Evolutionary conservation across 2,113 vertebrate genomes (phyloP).

Genomic region (Chunga burmeisteri): DNA sequence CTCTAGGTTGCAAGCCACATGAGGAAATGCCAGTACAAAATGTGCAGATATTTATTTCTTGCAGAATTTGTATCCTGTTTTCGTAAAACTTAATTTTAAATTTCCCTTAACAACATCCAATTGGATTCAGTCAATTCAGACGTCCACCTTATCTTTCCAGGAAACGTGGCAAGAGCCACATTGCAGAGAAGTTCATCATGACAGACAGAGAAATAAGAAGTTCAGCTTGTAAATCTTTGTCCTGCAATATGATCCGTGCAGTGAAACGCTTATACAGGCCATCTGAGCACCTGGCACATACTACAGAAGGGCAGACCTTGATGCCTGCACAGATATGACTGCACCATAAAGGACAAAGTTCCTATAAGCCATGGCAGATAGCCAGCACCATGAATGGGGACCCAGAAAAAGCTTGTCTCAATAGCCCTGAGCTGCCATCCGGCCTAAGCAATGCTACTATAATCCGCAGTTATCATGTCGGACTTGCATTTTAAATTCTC

Average conservation of each 20-base stretch:
- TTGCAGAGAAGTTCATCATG: neutral
- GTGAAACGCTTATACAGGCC: neutral
- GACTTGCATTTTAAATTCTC: neutral
- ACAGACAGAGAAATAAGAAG: neutral
- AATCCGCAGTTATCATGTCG: neutral
- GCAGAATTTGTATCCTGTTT: neutral
- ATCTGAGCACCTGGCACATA: neutral
- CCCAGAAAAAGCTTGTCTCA: neutral
- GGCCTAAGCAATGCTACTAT: neutral
- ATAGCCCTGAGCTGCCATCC: neutral
- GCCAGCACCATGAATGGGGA: neutral
- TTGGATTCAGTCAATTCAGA: neutral
- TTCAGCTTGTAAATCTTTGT: neutral
- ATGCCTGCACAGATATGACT: neutral
- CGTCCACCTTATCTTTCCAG: neutral
- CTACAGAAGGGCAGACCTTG: neutral
- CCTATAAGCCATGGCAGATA: neutral
- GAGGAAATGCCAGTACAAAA: neutral
- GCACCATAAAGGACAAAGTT: neutral
- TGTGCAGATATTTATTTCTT: neutral
- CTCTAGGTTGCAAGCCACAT: neutral
- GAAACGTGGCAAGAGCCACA: neutral
- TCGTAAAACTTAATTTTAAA: neutral
- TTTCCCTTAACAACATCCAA: neutral
- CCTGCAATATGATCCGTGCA: neutral